Evolutionary conservation across 2,888 invertebrate species (phyloP).

Genomic region (Trissonchulus latispiculum): DNA sequence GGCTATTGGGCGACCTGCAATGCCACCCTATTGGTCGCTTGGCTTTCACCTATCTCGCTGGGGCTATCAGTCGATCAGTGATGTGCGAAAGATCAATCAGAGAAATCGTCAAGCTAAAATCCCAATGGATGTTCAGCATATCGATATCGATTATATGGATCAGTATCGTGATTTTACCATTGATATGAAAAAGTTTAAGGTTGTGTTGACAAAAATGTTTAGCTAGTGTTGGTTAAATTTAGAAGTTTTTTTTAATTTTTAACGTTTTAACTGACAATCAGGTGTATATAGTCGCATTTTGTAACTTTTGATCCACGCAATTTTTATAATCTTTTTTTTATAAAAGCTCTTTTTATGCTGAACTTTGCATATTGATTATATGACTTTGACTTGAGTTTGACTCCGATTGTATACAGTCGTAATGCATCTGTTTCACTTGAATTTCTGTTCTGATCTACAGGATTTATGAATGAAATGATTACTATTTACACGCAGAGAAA

Average conservation of each 20-base stretch:
- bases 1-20: constrained; percentile 1
- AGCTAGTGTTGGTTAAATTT: neutral
- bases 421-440: too few species aligned
- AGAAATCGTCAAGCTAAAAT: constrained; percentile 43
- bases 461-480: too few species aligned
- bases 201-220: too few species aligned
- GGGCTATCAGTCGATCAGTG: constrained; percentile 26
- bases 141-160: constrained; percentile 74
- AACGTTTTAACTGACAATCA: too few species aligned
- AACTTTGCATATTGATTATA: too few species aligned
- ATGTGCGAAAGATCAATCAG: constrained; percentile 34
- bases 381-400: too few species aligned
- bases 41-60: constrained; percentile 20
- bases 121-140: constrained; percentile 60
- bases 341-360: neutral
- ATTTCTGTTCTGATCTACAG: too few species aligned
- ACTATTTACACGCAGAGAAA: too few species aligned
- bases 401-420: too few species aligned
- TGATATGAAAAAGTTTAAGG: constrained; percentile 50
- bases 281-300: too few species aligned
- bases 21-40: constrained; percentile 19
- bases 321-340: neutral
- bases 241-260: neutral
- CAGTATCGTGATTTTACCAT: constrained; percentile 67
- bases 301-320: too few species aligned